Evolutionary conservation across 2,888 invertebrate species (phyloP), one percentile per base, ranked within the genome.

Genomic region (Syrista parreyssii): DNA sequence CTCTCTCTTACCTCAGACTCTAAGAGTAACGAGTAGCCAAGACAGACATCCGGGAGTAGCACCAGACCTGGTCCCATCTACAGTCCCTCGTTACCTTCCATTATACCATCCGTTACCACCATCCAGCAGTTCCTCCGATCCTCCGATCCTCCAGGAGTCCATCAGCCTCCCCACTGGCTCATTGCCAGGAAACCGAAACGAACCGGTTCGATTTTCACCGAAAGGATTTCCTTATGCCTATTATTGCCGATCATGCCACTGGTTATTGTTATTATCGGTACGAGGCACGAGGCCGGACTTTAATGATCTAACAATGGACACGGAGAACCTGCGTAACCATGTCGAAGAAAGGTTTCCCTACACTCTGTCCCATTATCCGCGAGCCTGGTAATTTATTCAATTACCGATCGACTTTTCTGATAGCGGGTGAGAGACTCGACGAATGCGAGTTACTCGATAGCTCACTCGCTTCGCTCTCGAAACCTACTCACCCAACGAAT

Each of bases 341-440:
- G 32, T 69, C 69, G 69, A 69, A 30, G 69, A 69, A 69, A 69
- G 69, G 15, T 1, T 11, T 12, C 69, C 30, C 31, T 30, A 11
- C 15, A 4, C 31, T 32, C 31, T 32, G 69, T 32, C 31, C 79
- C 79, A 77, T 80, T 68, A 79, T 79, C 76, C 71, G 81, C 76
- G 75, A 75, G 74, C 40, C 77, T 76, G 55, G 85, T 86, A 87
- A 87, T 88, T 87, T 86, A 87, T 88, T 88, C 86, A 85, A 88
- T 88, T 80, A 82, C 79, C 85, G 88, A 88, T 88, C 85, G 85
- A 86, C 80, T 88, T 87, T 88, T 88, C 85, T 87, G 88, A 88
- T 88, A 86, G 74, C 55, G 78, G 31, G 77, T 74, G 79, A 81
- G 79, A 79, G 79, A 82, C 79, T 78, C 75, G 77, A 79, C 77